A percentile compares a stretch with the other conserved stretches of the same genome.
Evolutionary conservation across 1,140 invertebrate genomes (phyloP).

Genomic region (Ooceraea biroi): DNA sequence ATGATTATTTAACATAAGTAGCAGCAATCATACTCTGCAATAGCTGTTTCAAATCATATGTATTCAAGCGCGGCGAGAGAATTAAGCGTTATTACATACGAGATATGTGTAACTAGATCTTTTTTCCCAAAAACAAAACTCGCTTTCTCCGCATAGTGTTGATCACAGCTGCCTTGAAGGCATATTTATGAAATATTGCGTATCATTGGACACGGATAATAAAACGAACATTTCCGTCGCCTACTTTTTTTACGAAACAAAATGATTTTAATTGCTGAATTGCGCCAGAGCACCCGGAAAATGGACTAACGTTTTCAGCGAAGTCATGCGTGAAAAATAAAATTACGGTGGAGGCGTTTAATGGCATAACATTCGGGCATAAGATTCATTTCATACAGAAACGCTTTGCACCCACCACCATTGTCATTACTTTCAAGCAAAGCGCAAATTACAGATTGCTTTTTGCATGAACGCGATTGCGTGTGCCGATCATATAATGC

Average conservation of each 20-base stretch:
- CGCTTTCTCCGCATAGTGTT: slow-evolving; percentile 38
- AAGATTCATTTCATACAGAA: slow-evolving; percentile 28
- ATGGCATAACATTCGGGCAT: slow-evolving; percentile 21
- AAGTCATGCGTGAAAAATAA: slow-evolving; percentile 37
- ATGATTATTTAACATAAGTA: slow-evolving; percentile 4
- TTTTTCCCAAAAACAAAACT: slow-evolving; percentile 40
- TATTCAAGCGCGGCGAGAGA: slow-evolving; percentile 38
- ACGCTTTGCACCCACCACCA: neutral
- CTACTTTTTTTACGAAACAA: slow-evolving; percentile 53
- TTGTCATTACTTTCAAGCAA: slow-evolving; percentile 26
- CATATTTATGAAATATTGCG: slow-evolving; percentile 50
- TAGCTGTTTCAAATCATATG: neutral
- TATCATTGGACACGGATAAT: slow-evolving; percentile 55
- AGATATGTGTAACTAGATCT: slow-evolving; percentile 35
- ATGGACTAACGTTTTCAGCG: slow-evolving; percentile 43
- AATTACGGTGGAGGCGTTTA: slow-evolving; percentile 15
- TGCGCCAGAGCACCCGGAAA: slow-evolving; percentile 44
- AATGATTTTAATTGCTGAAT: slow-evolving; percentile 54
- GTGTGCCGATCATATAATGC: neutral
- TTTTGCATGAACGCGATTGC: slow-evolving; percentile 10
- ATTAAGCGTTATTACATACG: slow-evolving; percentile 43
- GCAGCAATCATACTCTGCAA: neutral
- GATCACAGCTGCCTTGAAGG: slow-evolving; percentile 14
- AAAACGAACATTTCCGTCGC: slow-evolving; percentile 62
- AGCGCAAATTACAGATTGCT: slow-evolving; percentile 27